Base-by-base conservation (phyloP, 2,888 invertebrate species). In the Phortica magna region DNA sequence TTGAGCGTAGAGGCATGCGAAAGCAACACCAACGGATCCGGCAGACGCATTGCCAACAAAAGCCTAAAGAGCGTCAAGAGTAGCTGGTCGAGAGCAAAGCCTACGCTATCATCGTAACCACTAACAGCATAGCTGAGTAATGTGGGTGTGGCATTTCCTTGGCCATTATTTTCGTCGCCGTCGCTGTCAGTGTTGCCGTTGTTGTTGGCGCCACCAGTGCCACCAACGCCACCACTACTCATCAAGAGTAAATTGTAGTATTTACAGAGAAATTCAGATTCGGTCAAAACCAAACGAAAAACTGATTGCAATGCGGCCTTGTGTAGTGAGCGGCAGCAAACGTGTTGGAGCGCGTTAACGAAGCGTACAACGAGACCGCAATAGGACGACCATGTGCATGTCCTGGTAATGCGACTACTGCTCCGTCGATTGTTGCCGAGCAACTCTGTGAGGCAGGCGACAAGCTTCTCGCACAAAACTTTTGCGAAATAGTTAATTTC, bases 401-500 rank as follows among this genome's bases (percentile, higher is more conserved):
- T 70, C 76, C 75, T 59, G 53, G 31, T 48, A 43, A 10, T 17
- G 68, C 57, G 17, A 73, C 80, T 73, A 73, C 80, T 77, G 53
- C 82, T 70, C 68, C 77, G 79, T 71, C 78, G 77, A 53, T 53
- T 48, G 55, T 71, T 31, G 67, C 78, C 83, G 70, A 84, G 81
- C 75, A 86, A 81, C 73, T 82, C 85, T 81, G 87, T 88, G 81
- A 91, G 84, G 79, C 91, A 90, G 79, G 83, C 86, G 64, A 91
- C 87, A 70, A 92, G 89, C 82, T 91, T 90, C 81, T 90, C 89
- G 84, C 89, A 89, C 79, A 92, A 85, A 88, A 91, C 90, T 88
- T 91, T 90, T 77, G 90, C 90, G 83, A 92, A 91, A 88, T 90
- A 91, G 89, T 91, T 90, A 84, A 91, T 91, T 89, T 91, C 91